Base-by-base conservation (phyloP, 92 coral and sea anemone species). In the Scolanthus callimorphus region DNA sequence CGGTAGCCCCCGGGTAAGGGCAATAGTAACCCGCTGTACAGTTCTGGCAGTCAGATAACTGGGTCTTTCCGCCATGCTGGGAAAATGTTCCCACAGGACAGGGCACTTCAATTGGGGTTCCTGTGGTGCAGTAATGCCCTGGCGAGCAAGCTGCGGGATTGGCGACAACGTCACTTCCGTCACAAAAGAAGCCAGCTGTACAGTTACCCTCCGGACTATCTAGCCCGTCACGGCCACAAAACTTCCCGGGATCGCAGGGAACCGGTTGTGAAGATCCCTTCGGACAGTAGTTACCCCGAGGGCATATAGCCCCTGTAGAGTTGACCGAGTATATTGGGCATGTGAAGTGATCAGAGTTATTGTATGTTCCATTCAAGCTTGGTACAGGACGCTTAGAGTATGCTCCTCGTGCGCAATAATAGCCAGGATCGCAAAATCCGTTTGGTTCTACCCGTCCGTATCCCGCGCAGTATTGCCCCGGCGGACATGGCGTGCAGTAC, bases 271-370 rank as follows among this genome's bases (percentile, higher is more conserved):
- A 67, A 28, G 99, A 88, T 11, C 99, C 99, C 39, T 31, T 49
- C 0, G 90, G 96, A 55, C 99, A 94, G 62, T 84, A 94, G 62
- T 74, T 74, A 25, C 99, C 92, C 21, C 51, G 47, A 9, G 90
- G 84, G 49, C 99, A 94, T 25, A 94, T 89, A 1, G 79, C 95
- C 8, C 99, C 99, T 25, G 99, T 94, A 49, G 69, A 85, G 76
- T 94, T 94, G 29, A 94, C 90, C 12, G 96, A 88, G 65, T 94
- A 94, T 11, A 90, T 76, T 6, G 99, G 99, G 65, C 99, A 94
- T 0, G 90, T 84, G 59, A 88, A 94, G 62, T 81, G 84, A 17
- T 73, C 51, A 2, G 99, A 88, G 80, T 88, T 94, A 67, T 89
- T 84, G 51, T 68, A 70, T 24, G 59, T 23, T 43, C 65, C 60